phyloP scores from a whole-genome alignment of 2,888 invertebrate species.

The Drosophila tanythrix region DNA sequence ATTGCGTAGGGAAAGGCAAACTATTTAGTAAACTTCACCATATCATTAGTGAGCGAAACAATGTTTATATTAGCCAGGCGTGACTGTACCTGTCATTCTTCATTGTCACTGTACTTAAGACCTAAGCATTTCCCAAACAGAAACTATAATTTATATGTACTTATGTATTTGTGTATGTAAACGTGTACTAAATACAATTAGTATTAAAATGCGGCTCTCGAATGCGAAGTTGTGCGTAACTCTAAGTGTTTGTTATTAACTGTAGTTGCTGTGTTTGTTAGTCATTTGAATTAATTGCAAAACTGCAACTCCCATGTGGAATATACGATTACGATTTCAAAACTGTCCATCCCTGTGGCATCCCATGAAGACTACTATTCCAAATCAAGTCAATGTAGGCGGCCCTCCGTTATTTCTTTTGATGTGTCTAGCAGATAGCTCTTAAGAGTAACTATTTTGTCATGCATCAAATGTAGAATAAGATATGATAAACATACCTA shows the following conservation, averaged over 20 bases:
- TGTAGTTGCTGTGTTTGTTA: constrained; percentile 57
- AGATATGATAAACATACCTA: constrained; percentile 12
- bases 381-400: constrained; percentile 17
- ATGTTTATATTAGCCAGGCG: constrained; percentile 23
- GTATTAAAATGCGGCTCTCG: constrained; percentile 16
- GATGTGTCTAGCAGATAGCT: constrained; percentile 25
- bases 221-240: constrained; percentile 15
- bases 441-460: constrained; percentile 33
- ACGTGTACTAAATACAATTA: constrained; percentile 9
- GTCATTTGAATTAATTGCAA: constrained; percentile 36
- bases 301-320: constrained; percentile 4
- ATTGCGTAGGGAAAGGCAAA: constrained; percentile 16
- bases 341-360: constrained; percentile 9
- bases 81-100: constrained; percentile 63
- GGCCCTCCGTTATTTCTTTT: constrained; percentile 31
- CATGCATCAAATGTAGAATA: constrained; percentile 16
- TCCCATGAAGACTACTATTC: constrained; percentile 18
- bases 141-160: constrained; percentile 6
- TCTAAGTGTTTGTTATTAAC: constrained; percentile 42
- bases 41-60: constrained; percentile 52
- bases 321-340: constrained; percentile 13
- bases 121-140: constrained; percentile 26
- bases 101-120: constrained; percentile 51
- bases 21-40: constrained; percentile 43
- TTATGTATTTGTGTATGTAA: not conserved